phyloP scores from a whole-genome alignment of 2,113 vertebrate species.

The Odocoileus virginianus region DNA sequence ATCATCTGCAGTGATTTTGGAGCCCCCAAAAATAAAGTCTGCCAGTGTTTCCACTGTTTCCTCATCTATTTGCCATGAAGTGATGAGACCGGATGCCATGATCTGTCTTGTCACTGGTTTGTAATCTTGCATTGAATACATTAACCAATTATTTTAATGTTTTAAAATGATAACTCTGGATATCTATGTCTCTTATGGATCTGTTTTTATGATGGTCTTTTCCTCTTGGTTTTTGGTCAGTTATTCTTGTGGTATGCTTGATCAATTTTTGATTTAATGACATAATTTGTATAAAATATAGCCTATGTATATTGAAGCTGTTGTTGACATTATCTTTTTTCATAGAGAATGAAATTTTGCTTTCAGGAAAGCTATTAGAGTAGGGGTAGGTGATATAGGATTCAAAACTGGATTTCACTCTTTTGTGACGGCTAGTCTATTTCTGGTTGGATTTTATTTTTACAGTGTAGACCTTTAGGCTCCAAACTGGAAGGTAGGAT shows the following conservation, averaged over 20 bases:
- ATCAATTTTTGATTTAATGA: neutral
- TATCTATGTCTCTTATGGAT: neutral
- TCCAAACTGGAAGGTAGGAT: neutral
- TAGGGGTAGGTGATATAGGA: neutral
- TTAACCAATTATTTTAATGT: neutral
- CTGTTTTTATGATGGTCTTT: neutral
- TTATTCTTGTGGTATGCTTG: neutral
- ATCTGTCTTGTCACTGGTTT: neutral
- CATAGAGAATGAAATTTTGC: neutral
- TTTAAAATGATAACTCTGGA: neutral
- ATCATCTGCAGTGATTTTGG: neutral
- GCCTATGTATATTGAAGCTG: neutral
- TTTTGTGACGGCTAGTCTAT: neutral
- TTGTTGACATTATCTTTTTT: neutral
- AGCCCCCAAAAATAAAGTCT: neutral
- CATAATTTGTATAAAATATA: neutral
- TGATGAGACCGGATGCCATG: neutral
- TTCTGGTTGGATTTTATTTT: neutral
- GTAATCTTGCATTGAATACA: neutral
- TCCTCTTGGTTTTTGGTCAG: neutral
- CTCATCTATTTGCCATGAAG: neutral
- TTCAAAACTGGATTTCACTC: neutral
- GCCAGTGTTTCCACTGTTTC: neutral
- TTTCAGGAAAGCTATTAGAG: neutral
- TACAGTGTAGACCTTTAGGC: neutral